phyloP scores from a whole-genome alignment of 35 echinoderm and acorn worm genomes.

The Acanthaster planci region DNA sequence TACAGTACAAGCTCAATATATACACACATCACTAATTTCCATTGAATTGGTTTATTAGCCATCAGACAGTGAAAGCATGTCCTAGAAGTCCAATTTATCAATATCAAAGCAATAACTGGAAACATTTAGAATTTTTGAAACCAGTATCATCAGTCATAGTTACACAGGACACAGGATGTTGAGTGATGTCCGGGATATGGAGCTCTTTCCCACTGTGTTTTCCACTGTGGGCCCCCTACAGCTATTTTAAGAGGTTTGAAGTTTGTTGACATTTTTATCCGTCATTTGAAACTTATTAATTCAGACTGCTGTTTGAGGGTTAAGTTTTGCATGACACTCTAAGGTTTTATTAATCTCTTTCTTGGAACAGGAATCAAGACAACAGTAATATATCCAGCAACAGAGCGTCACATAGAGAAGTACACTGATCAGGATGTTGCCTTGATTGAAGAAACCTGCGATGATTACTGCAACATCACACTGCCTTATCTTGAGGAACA shows the following conservation, averaged over 20 bases:
- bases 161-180: no score
- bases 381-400: slow-evolving; percentile 94
- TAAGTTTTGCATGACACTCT: not conserved
- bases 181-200: no score
- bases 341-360: not conserved
- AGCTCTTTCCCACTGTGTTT: not conserved
- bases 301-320: not conserved
- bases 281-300: not conserved
- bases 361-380: slow-evolving; percentile 74
- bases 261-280: no score
- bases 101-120: no score
- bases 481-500: slow-evolving; percentile 81
- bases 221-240: not conserved
- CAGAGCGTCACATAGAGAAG: slow-evolving; percentile 90
- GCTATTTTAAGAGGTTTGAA: not conserved
- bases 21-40: no score
- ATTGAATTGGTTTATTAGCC: no score
- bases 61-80: no score
- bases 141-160: no score
- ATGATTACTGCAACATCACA: slow-evolving; percentile 88
- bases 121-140: no score
- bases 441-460: slow-evolving; percentile 65
- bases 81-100: no score
- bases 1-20: no score
- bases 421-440: slow-evolving; percentile 67